Percentiles rank a stretch among this genome's conserved stretches.
These are phyloP conservation scores for Scotopteryx bipunctaria DNA, from an alignment of 2,888 invertebrate species.

Conservation along the genomic window DNA sequence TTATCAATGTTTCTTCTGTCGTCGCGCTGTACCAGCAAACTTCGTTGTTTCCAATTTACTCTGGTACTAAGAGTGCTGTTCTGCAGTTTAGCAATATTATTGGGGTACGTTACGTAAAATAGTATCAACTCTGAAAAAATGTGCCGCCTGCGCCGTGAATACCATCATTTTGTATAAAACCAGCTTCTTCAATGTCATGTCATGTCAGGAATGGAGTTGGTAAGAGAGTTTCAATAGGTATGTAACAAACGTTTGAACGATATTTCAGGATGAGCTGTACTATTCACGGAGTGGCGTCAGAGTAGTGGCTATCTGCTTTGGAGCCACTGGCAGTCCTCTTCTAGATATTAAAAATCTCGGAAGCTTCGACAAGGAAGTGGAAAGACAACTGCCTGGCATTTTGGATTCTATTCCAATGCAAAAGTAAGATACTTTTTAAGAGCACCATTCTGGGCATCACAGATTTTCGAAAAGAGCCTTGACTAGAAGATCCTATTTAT, in stretches of 20 bases:
- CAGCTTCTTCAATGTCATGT: too few relatives aligned
- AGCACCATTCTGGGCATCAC: too few relatives aligned
- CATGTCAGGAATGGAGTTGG: too few relatives aligned
- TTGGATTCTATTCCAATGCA: conserved; percentile 30
- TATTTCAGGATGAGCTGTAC: conserved; percentile 43
- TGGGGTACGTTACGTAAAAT: conserved; percentile 53
- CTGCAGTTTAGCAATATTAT: conserved; percentile 52
- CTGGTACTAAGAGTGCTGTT: conserved; percentile 48
- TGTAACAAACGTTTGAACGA: not conserved
- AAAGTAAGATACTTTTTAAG: too few relatives aligned
- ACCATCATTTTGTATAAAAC: too few relatives aligned
- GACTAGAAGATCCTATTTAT: too few relatives aligned
- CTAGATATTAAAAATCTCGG: conserved; percentile 36
- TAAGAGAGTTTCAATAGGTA: too few relatives aligned
- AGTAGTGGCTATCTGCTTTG: conserved; percentile 51
- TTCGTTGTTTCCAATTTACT: conserved; percentile 42
- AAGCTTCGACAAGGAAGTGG: conserved; percentile 38
- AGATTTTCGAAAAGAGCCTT: too few relatives aligned
- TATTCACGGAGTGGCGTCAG: conserved; percentile 49
- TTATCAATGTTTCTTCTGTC: conserved; percentile 53
- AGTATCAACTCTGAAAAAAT: too few relatives aligned
- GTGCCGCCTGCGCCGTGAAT: too few relatives aligned
- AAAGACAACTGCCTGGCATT: not conserved
- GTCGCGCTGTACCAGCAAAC: conserved; percentile 40
- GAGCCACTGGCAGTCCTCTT: conserved; percentile 48